Conservation (phyloP, 2,797 vertebrate species). For the Microctenopoma stevenorrisi region DNA sequence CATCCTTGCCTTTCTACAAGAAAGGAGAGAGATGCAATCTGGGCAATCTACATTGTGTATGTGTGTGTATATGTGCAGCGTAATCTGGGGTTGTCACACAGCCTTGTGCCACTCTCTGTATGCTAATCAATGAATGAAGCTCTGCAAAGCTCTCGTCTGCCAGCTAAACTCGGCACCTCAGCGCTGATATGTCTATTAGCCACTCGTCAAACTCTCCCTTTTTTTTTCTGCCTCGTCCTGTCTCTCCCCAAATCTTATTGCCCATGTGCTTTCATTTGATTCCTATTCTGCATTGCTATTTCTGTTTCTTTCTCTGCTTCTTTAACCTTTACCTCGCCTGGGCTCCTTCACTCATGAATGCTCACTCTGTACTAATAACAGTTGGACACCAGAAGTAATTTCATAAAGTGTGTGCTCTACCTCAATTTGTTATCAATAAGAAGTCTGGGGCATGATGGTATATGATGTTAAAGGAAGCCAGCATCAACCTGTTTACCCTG, state of each 20-base stretch:
- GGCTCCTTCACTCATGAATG: constrained; percentile 14
- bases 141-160: constrained; percentile 92
- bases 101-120: constrained; percentile 91
- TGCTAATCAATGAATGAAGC: constrained; percentile 98
- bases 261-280: constrained; percentile 48
- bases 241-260: constrained; percentile 46
- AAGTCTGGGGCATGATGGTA: constrained; percentile 30
- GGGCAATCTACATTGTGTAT: constrained; percentile 58
- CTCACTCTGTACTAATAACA: constrained; percentile 14
- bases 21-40: constrained; percentile 92
- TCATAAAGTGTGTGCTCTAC: constrained; percentile 40
- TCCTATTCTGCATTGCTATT: constrained; percentile 29
- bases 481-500: too few species aligned
- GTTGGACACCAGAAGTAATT: constrained; percentile 40
- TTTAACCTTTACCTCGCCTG: constrained; percentile 28
- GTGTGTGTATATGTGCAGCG: constrained; percentile 54
- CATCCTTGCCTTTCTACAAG: constrained; percentile 84
- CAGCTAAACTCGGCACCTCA: constrained; percentile 95
- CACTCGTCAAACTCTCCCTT: constrained; percentile 85
- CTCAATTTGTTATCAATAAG: constrained; percentile 21
- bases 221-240: constrained; percentile 56
- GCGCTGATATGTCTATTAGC: constrained; percentile 99
- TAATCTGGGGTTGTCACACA: constrained; percentile 99
- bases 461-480: constrained; percentile 14
- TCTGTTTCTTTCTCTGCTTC: constrained; percentile 32